Evolutionary conservation across 2,888 invertebrate species (phyloP), one percentile per base, ranked within the genome.

Genomic region (Drosophila fungiperda): DNA sequence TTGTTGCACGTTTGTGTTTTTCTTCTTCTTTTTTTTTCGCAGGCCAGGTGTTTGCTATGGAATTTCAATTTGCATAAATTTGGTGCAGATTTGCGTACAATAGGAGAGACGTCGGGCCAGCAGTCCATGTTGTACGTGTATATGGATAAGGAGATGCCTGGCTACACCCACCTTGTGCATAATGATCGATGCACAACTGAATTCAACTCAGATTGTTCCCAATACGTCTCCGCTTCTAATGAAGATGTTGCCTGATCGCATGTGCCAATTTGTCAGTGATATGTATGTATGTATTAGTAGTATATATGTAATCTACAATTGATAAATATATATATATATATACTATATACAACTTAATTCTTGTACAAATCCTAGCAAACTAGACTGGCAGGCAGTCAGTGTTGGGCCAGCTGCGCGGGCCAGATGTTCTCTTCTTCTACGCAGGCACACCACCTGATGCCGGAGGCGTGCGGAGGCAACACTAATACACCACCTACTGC

Each of bases 11-110:
- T 40, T 52, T 55, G 42, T 29, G 29, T 29, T 5, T 29, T 5
- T 29, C 0, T 26, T 4, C 3, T 26, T 26, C 2, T 29, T 29
- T 0, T 42, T 48, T 33, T 49, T 50, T 35, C 33, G 38, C 45
- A 15, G 65, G 17, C 86, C 86, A 87, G 89, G 84, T 88, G 86
- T 87, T 82, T 77, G 83, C 78, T 68, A 63, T 69, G 84, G 87
- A 87, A 87, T 87, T 87, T 87, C 89, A 87, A 87, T 87, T 87
- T 87, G 87, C 87, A 87, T 87, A 87, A 87, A 87, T 87, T 88
- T 87, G 89, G 87, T 87, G 71, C 84, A 83, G 84, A 88, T 86
- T 86, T 87, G 83, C 87, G 87, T 88, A 87, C 89, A 87, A 87
- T 87, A 73, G 83, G 45, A 58, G 35, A 53, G 38, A 29, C 57